A percentile compares a stretch with the other conserved stretches of the same genome.
phyloP scores from a whole-genome alignment of 2,797 vertebrate species.

The Coracias cyanogaster region DNA sequence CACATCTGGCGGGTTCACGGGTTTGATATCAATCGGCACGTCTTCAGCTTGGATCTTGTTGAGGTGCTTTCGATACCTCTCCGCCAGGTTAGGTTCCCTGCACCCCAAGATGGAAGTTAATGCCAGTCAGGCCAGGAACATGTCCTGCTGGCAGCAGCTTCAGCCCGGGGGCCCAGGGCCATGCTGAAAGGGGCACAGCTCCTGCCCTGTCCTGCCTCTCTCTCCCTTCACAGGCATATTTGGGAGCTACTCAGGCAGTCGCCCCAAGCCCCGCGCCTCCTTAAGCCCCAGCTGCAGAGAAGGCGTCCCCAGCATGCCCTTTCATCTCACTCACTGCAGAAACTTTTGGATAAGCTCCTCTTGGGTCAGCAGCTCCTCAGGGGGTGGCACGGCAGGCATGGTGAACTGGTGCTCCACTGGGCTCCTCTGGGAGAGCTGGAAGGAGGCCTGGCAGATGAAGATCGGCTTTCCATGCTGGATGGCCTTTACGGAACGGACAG shows the following conservation, averaged over 20 bases:
- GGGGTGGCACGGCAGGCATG: slow-evolving; percentile 88
- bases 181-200: neutral
- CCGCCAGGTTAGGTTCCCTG: slow-evolving; percentile 87
- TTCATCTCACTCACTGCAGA: slow-evolving; percentile 77
- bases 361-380: slow-evolving; percentile 85
- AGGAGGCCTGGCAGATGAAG: slow-evolving; percentile 92
- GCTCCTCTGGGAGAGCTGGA: slow-evolving; percentile 88
- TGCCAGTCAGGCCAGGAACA: neutral
- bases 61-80: slow-evolving; percentile 82
- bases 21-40: slow-evolving; percentile 92
- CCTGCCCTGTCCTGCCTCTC: neutral
- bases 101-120: neutral
- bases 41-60: slow-evolving; percentile 88
- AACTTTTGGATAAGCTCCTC: slow-evolving; percentile 87
- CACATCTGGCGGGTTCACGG: slow-evolving; percentile 82
- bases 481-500: slow-evolving; percentile 91
- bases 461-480: slow-evolving; percentile 91
- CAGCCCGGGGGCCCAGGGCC: neutral
- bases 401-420: slow-evolving; percentile 90
- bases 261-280: neutral
- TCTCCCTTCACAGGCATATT: neutral
- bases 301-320: accelerated
- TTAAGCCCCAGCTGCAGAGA: neutral
- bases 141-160: neutral
- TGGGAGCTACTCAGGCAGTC: neutral